Evolutionary conservation across 2,113 vertebrate species (phyloP), one percentile per base, ranked within the genome.

Genomic region (Onychostoma macrolepis): DNA sequence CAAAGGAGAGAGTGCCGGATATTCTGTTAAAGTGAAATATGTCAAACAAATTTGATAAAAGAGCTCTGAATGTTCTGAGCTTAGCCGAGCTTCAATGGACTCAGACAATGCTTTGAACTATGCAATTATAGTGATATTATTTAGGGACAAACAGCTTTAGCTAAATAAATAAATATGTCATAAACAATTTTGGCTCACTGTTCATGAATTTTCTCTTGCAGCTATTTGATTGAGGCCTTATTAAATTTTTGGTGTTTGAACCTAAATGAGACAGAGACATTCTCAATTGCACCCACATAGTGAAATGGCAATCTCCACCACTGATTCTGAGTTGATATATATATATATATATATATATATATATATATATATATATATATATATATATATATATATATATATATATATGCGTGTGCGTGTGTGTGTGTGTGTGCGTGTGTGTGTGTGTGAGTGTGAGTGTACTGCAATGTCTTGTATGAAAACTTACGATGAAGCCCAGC

Each of bases 401-500:
- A 43, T 43, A 43, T 43, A 43, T 43, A n/a, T n/a, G n/a, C n/a
- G n/a, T n/a, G n/a, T n/a, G n/a, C n/a, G n/a, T n/a, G n/a, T n/a
- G n/a, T n/a, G n/a, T n/a, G n/a, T n/a, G n/a, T n/a, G n/a, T n/a
- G n/a, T n/a, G n/a, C n/a, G n/a, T n/a, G 13, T 15, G 45, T 1
- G 12, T 48, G 45, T 48, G 45, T 4, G 48, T 45, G 41, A 2
- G 41, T 1, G 45, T 4, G 12, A 15, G 4, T 50, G 48, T 53
- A 53, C 21, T 53, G 50, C 5, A 53, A 38, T 28, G 48, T 84
- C 45, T 67, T 83, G 7, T 28, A n/a, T 80, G 65, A 75, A 72
- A 56, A 97, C 98, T 98, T 87, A 99, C 98, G 53, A 99, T 99
- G 90, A 99, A 99, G 82, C 98, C 98, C 5, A 99, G 97, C 72